These are phyloP conservation scores for Nephila pilipes DNA, from an alignment of 1,140 invertebrate species.

Conservation along the genomic window DNA sequence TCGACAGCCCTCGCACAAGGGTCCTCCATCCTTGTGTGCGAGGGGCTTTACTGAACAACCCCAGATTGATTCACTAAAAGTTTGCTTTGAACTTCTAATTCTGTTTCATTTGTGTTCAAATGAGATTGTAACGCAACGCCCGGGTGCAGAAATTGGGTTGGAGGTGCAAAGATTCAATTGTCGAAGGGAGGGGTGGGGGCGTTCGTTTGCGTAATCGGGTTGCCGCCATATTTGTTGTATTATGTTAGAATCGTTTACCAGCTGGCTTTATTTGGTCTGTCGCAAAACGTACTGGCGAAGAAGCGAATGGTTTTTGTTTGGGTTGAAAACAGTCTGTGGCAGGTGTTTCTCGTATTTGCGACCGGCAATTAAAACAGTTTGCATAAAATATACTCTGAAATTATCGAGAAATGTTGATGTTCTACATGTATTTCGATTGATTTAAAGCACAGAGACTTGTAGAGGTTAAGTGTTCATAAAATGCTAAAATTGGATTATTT, in stretches of 20 bases:
- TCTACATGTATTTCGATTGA: no score
- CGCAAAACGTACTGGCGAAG: neutral
- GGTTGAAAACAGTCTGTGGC: neutral
- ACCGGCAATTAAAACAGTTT: neutral
- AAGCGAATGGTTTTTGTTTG: neutral
- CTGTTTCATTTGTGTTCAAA: constrained; percentile 68
- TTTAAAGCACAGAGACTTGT: no score
- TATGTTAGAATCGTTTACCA: constrained; percentile 18
- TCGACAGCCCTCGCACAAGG: constrained; percentile 7
- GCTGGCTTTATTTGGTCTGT: neutral
- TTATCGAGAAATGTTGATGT: no score
- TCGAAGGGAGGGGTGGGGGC: neutral
- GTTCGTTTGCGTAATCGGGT: constrained; percentile 35
- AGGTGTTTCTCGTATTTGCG: neutral
- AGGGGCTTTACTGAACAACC: neutral
- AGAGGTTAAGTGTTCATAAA: no score
- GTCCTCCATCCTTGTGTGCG: neutral
- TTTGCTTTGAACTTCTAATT: constrained; percentile 70
- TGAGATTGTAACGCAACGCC: constrained; percentile 51
- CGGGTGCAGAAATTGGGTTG: constrained; percentile 13
- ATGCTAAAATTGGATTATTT: no score
- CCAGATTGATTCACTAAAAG: constrained; percentile 59
- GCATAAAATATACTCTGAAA: no score
- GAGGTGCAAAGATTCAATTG: constrained; percentile 67
- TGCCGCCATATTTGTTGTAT: constrained; percentile 41